Base-by-base conservation (phyloP, 2,113 vertebrate species). In the Rhinichthys klamathensis region DNA sequence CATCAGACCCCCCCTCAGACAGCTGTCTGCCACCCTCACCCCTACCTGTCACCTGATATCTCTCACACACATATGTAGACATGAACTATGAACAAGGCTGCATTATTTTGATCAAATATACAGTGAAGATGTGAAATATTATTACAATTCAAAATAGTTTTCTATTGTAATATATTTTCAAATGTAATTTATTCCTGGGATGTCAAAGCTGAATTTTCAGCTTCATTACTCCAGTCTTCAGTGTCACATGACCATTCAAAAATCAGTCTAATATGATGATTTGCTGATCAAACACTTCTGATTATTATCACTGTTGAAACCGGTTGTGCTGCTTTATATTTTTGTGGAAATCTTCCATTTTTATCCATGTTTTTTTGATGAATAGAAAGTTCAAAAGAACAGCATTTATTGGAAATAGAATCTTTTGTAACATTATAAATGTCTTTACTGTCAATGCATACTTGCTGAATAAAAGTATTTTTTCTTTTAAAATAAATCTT, bases 1-100 rank as follows among this genome's bases (percentile, higher is more conserved):
- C 84, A 86, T 87, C 84, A 87, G 83, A 87, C 51, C 6, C 69
- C 83, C 70, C 76, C 73, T 38, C 83, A 82, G 82, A 79, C 82
- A 65, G 58, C 74, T 86, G 84, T 87, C 86, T 86, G 69, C 80
- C 72, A 81, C 75, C 74, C 81, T 89, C 86, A 76, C 69, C 61
- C n/a, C 38, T 78, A 80, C 84, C 80, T 56, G 74, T 83, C 75
- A 86, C 86, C 70, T 65, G 77, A 87, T 84, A 86, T 79, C 83
- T 65, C 51, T 54, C 82, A 58, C 60, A 60, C n/a, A 54, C 23
- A 63, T 9, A 80, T 30, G 10, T 13, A 61, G 23, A 60, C 49
- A 35, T 38, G 1, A 69, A 38, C 32, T 35, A 69, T 69, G 16
- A 35, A 35, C 30, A 35, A 10, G 65, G 30, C 56, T 38, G 38